These are phyloP conservation scores for Crambe crambe DNA, from an alignment of 37 sponge, comb jelly and placozoan genomes.

Conservation along the genomic window DNA sequence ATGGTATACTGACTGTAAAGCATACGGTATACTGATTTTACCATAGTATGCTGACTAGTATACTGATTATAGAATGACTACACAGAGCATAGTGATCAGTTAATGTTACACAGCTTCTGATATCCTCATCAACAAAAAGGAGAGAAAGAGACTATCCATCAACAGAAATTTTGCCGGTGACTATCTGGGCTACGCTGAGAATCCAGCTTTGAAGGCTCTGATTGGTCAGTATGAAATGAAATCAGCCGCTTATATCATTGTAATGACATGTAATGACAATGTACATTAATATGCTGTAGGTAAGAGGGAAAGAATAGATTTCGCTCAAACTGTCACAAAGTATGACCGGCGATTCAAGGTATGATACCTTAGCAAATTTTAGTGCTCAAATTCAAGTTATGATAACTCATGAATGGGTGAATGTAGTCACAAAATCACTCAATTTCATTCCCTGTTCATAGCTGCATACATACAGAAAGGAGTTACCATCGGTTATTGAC, in stretches of 20 bases:
- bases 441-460: too few species aligned
- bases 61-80: too few species aligned
- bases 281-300: constrained; percentile 32
- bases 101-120: constrained; percentile 94
- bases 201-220: constrained; percentile 85
- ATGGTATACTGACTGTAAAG: too few species aligned
- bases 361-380: too few species aligned
- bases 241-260: background rate
- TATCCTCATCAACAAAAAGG: constrained; percentile 93
- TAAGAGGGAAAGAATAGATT: constrained; percentile 92
- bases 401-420: too few species aligned
- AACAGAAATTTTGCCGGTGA: constrained; percentile 97
- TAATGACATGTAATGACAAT: background rate
- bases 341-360: constrained; percentile 95
- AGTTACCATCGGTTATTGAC: too few species aligned
- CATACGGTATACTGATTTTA: too few species aligned
- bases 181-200: constrained; percentile 91
- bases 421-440: too few species aligned
- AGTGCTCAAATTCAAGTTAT: too few species aligned
- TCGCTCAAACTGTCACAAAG: constrained; percentile 91
- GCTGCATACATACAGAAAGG: too few species aligned
- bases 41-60: too few species aligned
- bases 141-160: constrained; percentile 88
- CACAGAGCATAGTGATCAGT: too few species aligned
- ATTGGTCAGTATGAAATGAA: constrained; percentile 51